These are phyloP conservation scores for Mimachlamys varia DNA, from an alignment of 2,888 invertebrate genomes.

Conservation along the genomic window DNA sequence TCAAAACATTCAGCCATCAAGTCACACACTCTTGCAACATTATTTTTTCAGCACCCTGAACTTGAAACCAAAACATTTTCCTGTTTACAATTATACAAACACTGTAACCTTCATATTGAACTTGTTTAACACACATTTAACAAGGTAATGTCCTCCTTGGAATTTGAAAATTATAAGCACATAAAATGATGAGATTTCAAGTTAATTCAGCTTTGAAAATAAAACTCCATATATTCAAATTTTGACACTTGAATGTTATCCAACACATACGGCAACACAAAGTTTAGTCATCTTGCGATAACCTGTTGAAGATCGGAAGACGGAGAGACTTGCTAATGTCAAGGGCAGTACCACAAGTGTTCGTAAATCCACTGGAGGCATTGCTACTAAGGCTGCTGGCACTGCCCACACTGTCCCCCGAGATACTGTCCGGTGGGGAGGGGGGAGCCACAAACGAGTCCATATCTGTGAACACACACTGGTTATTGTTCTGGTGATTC, in stretches of 20 bases:
- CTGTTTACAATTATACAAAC: slow-evolving; percentile 34
- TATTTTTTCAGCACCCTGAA: slow-evolving; percentile 36
- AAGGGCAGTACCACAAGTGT: slow-evolving; percentile 67
- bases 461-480: slow-evolving; percentile 60
- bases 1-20: neutral
- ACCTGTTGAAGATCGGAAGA: slow-evolving; percentile 72
- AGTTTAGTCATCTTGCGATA: slow-evolving; percentile 61
- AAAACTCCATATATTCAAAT: slow-evolving; percentile 36
- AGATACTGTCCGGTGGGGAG: slow-evolving; percentile 70
- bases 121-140: slow-evolving; percentile 41
- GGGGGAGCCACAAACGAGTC: slow-evolving; percentile 60
- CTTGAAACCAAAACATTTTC: slow-evolving; percentile 28
- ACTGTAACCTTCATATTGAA: neutral
- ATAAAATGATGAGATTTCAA: slow-evolving; percentile 39
- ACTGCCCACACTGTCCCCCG: slow-evolving; percentile 69
- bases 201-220: slow-evolving; percentile 28
- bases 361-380: slow-evolving; percentile 51
- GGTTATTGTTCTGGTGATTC: slow-evolving; percentile 60
- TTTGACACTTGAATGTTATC: slow-evolving; percentile 26
- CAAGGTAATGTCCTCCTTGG: slow-evolving; percentile 45
- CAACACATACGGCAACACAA: slow-evolving; percentile 17
- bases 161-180: slow-evolving; percentile 38
- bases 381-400: slow-evolving; percentile 55
- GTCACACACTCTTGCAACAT: slow-evolving; percentile 5
- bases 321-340: slow-evolving; percentile 70